These are phyloP conservation scores for Podargus strigoides DNA, from an alignment of 2,797 vertebrate genomes.

Conservation along the genomic window DNA sequence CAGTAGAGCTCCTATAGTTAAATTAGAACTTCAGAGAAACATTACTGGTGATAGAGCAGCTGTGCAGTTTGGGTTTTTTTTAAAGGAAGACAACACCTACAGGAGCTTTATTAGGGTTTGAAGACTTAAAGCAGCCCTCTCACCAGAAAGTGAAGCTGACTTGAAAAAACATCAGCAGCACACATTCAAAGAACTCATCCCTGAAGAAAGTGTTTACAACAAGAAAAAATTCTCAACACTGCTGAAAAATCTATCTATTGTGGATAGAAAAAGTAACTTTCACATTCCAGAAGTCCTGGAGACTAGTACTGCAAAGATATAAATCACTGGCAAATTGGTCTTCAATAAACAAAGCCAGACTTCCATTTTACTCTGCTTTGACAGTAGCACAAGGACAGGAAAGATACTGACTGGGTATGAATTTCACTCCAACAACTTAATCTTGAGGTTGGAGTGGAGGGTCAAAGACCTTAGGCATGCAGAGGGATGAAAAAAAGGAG, in stretches of 20 bases:
- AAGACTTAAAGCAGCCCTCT: background rate
- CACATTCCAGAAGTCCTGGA: background rate
- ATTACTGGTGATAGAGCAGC: background rate
- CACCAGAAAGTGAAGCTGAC: background rate
- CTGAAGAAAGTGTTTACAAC: background rate
- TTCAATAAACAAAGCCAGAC: background rate
- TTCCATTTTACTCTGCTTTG: background rate
- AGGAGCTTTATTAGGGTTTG: no score
- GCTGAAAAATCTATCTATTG: background rate
- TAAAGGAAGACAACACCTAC: background rate
- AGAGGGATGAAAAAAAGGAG: background rate
- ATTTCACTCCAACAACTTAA: background rate
- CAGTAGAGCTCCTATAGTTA: background rate
- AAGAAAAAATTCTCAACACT: background rate
- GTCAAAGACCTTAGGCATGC: background rate
- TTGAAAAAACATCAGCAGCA: background rate
- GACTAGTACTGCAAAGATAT: background rate
- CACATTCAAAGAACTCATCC: background rate
- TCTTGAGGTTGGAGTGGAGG: background rate
- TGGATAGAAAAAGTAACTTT: background rate
- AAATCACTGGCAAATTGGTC: background rate
- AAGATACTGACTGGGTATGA: background rate
- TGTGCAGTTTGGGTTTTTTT: background rate
- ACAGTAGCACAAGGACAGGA: background rate
- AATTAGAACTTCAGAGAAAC: background rate